A percentile compares a stretch with the other conserved stretches of the same genome.
These are phyloP conservation scores for Damaliscus lunatus DNA, from an alignment of 2,113 vertebrate genomes.

Conservation along the genomic window DNA sequence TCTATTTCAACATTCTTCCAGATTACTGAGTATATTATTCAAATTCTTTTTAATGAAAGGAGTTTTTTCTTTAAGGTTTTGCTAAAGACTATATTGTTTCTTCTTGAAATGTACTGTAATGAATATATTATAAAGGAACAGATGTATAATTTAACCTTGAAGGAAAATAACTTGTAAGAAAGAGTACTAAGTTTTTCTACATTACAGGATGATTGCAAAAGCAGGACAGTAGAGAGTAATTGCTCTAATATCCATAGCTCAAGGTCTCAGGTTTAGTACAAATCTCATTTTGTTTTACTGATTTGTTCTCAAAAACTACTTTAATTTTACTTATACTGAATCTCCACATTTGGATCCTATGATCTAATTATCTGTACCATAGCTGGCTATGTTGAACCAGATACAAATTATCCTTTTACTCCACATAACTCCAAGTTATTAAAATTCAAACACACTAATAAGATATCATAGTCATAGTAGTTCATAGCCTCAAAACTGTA, in stretches of 20 bases:
- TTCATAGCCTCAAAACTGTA: not conserved
- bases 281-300: conserved; percentile 41
- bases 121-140: not conserved
- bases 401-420: not conserved
- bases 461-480: not conserved
- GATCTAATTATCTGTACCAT: conserved; percentile 23
- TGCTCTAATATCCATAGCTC: not conserved
- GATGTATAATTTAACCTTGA: conserved; percentile 13
- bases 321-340: conserved; percentile 10
- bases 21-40: not conserved
- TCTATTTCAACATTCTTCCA: not conserved
- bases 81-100: not conserved
- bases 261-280: not conserved
- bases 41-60: conserved; percentile 40
- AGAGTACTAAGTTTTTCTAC: not conserved
- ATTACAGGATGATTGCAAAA: not conserved
- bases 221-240: not conserved
- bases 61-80: not conserved
- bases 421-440: not conserved
- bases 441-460: conserved; percentile 27
- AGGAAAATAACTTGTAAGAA: conserved; percentile 49
- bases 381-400: not conserved
- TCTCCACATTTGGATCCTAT: not conserved
- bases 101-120: not conserved
- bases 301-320: conserved; percentile 21